These are phyloP conservation scores for Sebastes wilsoni DNA, from an alignment of 2,797 vertebrate genomes.

Conservation along the genomic window DNA sequence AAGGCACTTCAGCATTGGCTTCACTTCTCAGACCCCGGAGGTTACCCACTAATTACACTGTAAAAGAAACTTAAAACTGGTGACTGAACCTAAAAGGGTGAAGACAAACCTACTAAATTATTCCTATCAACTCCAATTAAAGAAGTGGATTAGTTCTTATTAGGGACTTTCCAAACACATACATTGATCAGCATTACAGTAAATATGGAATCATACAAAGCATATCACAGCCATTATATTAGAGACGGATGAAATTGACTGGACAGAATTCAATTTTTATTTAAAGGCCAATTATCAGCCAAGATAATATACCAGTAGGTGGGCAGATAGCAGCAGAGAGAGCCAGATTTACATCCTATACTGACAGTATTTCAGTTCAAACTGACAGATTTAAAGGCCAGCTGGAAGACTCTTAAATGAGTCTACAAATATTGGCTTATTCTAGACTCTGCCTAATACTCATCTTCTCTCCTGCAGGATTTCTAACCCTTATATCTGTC, in stretches of 20 bases:
- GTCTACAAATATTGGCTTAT: conserved; percentile 45
- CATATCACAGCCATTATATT: background rate
- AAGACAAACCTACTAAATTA: background rate
- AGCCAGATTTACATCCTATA: conserved; percentile 50
- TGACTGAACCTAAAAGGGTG: background rate
- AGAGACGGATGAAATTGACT: conserved; percentile 1
- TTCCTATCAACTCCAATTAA: background rate
- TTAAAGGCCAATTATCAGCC: conserved; percentile 41
- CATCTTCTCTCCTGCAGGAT: background rate
- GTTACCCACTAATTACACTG: fast-evolving
- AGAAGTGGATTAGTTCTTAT: background rate
- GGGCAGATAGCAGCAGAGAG: conserved; percentile 15
- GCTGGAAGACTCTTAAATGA: conserved; percentile 29
- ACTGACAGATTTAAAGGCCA: conserved; percentile 61
- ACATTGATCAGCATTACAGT: background rate
- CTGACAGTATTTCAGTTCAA: conserved; percentile 37
- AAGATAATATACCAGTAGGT: conserved; percentile 22
- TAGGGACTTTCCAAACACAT: background rate
- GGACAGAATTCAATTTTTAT: conserved; percentile 31
- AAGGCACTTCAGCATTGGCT: no score
- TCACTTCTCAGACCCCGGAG: no score
- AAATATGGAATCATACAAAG: background rate
- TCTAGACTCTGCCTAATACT: background rate
- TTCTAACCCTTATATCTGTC: conserved; percentile 4
- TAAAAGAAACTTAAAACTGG: background rate